These are phyloP conservation scores for Gonatopus flavifemur DNA, from an alignment of 1,140 invertebrate genomes.

Conservation along the genomic window DNA sequence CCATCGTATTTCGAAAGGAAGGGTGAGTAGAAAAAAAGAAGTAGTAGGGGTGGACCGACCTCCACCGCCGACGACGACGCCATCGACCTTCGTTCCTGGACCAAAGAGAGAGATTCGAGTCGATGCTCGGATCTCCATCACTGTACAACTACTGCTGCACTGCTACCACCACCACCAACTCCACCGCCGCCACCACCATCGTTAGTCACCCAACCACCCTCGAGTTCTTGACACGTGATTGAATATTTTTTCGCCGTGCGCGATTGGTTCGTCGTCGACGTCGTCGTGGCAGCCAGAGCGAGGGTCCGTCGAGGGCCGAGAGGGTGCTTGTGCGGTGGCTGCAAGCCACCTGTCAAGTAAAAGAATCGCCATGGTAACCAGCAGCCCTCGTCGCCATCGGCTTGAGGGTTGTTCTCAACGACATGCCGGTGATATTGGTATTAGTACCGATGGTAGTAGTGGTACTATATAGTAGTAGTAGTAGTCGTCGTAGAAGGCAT, in stretches of 20 bases:
- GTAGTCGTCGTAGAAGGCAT: not conserved
- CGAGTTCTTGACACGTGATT: constrained; percentile 56
- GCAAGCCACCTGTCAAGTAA: constrained; percentile 54
- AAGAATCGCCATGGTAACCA: constrained; percentile 56
- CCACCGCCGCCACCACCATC: constrained; percentile 22
- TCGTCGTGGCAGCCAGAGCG: constrained; percentile 37
- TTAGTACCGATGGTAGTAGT: no score
- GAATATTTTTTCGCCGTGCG: constrained; percentile 57
- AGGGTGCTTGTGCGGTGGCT: constrained; percentile 23
- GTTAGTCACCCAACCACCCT: constrained; percentile 25
- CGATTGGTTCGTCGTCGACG: constrained; percentile 53
- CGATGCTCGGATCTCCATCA: constrained; percentile 20
- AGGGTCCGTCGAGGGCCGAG: constrained; percentile 21
- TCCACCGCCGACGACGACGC: constrained; percentile 35
- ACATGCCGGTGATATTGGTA: no score
- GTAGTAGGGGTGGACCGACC: constrained; percentile 30
- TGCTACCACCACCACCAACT: constrained; percentile 31
- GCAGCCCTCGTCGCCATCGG: constrained; percentile 32
- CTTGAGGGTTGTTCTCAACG: constrained; percentile 29
- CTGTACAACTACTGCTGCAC: constrained; percentile 26
- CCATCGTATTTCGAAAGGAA: constrained; percentile 28
- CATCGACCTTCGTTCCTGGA: constrained; percentile 35
- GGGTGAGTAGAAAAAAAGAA: constrained; percentile 8
- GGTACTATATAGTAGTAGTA: no score
- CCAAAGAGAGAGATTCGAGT: constrained; percentile 26